phyloP scores from a whole-genome alignment of 1,140 invertebrate species.

The Popillia japonica region DNA sequence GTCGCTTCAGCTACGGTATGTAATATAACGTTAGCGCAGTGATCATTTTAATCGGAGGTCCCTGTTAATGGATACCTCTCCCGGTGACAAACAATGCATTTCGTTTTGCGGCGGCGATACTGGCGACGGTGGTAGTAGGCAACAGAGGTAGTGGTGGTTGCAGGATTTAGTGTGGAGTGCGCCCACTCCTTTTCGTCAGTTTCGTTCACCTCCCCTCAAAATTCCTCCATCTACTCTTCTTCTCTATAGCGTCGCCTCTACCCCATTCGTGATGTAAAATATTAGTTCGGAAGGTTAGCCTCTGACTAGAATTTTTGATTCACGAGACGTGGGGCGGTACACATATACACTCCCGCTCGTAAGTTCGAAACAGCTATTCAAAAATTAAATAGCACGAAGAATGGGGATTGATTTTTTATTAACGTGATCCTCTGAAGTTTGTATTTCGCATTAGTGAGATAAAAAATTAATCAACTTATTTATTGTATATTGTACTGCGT shows the following conservation, averaged over 20 bases:
- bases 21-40: conserved; percentile 13
- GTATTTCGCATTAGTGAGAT: no score
- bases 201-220: not conserved
- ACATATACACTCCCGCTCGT: not conserved
- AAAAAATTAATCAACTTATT: no score
- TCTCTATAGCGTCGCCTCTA: not conserved
- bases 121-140: not conserved
- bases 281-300: conserved; percentile 9
- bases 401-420: no score
- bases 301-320: conserved; percentile 25
- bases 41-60: conserved; percentile 18
- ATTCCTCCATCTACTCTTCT: not conserved
- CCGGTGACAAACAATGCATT: conserved; percentile 21
- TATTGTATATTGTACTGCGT: no score
- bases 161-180: not conserved
- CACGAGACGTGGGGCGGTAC: not conserved
- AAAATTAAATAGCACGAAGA: no score
- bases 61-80: not conserved
- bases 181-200: not conserved
- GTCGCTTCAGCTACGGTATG: not conserved
- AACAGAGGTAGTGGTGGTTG: not conserved
- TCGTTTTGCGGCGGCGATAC: conserved; percentile 15
- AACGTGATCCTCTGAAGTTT: no score
- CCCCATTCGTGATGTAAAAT: conserved; percentile 12
- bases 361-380: not conserved